Evolutionary conservation across 2,113 vertebrate species (phyloP).

Genomic region (Pedionomus torquatus): DNA sequence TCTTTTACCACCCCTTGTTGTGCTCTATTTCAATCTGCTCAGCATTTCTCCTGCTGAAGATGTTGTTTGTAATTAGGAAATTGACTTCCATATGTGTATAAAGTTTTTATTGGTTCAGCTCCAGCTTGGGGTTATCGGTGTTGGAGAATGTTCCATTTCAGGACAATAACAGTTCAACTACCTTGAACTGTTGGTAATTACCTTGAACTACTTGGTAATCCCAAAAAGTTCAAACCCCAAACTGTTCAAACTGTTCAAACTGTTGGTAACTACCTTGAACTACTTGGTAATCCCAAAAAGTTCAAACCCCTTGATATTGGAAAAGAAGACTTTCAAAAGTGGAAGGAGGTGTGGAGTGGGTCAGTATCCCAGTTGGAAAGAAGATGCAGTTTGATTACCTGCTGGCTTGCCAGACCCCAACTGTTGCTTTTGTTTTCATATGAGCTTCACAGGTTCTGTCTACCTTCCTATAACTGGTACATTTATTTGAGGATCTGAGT

Average conservation of each 20-base stretch:
- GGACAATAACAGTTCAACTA: background rate
- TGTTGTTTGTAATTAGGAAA: background rate
- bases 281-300: too few species aligned
- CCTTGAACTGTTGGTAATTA: too few species aligned
- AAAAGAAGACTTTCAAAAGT: background rate
- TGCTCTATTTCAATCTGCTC: background rate
- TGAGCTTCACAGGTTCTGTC: background rate
- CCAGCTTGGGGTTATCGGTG: rapidly evolving
- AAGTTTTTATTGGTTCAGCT: background rate
- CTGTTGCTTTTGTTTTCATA: background rate
- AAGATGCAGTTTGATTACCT: background rate
- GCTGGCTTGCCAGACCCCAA: background rate
- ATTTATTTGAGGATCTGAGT: background rate
- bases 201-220: too few species aligned
- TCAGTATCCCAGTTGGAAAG: background rate
- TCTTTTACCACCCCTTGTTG: background rate
- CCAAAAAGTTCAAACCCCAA: too few species aligned
- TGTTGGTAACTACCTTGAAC: too few species aligned
- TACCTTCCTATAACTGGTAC: background rate
- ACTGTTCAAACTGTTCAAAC: too few species aligned
- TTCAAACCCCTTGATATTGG: background rate
- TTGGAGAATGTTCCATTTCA: background rate
- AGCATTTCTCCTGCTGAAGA: background rate
- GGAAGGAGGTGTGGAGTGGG: background rate
- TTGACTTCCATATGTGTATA: background rate